Evolutionary conservation across 2,888 invertebrate species (phyloP).

Genomic region (Meiosimyza platycephala): DNA sequence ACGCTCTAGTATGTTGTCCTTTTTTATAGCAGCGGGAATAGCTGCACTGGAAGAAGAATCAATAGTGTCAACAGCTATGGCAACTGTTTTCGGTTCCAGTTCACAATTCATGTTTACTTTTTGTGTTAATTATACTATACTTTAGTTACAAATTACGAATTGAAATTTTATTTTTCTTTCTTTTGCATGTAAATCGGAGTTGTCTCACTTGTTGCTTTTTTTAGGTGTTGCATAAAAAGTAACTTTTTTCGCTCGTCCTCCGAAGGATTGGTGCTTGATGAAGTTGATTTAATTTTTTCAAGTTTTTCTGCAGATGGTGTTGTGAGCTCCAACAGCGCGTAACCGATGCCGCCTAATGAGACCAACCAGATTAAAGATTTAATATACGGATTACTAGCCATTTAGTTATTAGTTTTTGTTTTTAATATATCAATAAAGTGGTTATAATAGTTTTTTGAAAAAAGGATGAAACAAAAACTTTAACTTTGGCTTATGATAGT

Average conservation of each 20-base stretch:
- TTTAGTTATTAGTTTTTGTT: slow-evolving; percentile 44
- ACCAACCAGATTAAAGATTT: slow-evolving; percentile 72
- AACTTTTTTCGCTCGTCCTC: slow-evolving; percentile 58
- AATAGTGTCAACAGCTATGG: slow-evolving; percentile 21
- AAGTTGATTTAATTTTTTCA: slow-evolving; percentile 54
- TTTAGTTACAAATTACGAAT: slow-evolving; percentile 38
- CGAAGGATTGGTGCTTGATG: slow-evolving; percentile 40
- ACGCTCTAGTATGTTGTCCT: slow-evolving; percentile 61
- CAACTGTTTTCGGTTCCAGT: slow-evolving; percentile 5
- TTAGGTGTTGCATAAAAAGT: slow-evolving; percentile 58
- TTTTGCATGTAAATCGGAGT: slow-evolving; percentile 54
- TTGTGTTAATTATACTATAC: slow-evolving; percentile 17
- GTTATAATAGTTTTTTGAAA: not conserved
- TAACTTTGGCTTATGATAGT: slow-evolving; percentile 5
- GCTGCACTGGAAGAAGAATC: slow-evolving; percentile 21
- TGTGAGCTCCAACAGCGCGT: slow-evolving; percentile 71
- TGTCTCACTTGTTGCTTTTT: slow-evolving; percentile 52
- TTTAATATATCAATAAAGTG: slow-evolving; percentile 12
- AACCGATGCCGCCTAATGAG: slow-evolving; percentile 73
- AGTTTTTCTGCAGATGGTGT: slow-evolving; percentile 68
- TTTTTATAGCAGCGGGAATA: slow-evolving; percentile 45
- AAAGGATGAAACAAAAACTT: slow-evolving; percentile 37
- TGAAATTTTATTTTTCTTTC: slow-evolving; percentile 46
- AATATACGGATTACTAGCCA: slow-evolving; percentile 62
- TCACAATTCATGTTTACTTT: slow-evolving; percentile 25